Percentiles rank a stretch among this genome's conserved stretches.
These are phyloP conservation scores for Myoxocephalus aenaeus DNA, from an alignment of 2,797 vertebrate genomes.

Conservation along the genomic window DNA sequence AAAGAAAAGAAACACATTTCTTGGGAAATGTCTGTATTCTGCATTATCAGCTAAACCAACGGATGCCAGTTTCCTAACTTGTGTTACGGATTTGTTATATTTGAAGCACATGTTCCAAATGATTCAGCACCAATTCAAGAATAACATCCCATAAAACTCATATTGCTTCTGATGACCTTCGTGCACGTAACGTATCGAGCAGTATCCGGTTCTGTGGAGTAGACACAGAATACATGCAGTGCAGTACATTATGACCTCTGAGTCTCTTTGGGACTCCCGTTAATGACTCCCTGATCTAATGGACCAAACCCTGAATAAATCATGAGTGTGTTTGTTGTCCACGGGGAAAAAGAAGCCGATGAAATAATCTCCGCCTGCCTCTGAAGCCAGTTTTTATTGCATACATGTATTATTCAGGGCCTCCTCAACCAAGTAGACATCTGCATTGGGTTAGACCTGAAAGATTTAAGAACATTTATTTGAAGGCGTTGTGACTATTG, in stretches of 20 bases:
- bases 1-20: background rate
- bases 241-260: background rate
- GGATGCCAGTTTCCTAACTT: background rate
- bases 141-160: conserved; percentile 13
- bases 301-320: conserved; percentile 15
- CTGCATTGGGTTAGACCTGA: background rate
- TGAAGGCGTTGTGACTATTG: background rate
- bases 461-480: background rate
- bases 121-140: background rate
- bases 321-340: conserved; percentile 6
- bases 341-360: background rate
- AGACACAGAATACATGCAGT: background rate
- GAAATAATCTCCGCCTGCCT: conserved; percentile 4
- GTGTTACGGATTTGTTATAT: conserved; percentile 1
- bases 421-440: background rate
- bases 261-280: conserved; percentile 5
- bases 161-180: background rate
- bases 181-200: background rate
- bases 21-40: background rate
- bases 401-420: conserved; percentile 5
- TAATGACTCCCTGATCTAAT: background rate
- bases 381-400: conserved; percentile 2
- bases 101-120: background rate
- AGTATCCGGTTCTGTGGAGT: background rate
- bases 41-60: background rate